Evolutionary conservation across 2,888 invertebrate species (phyloP).

Genomic region (Andrena minutula): DNA sequence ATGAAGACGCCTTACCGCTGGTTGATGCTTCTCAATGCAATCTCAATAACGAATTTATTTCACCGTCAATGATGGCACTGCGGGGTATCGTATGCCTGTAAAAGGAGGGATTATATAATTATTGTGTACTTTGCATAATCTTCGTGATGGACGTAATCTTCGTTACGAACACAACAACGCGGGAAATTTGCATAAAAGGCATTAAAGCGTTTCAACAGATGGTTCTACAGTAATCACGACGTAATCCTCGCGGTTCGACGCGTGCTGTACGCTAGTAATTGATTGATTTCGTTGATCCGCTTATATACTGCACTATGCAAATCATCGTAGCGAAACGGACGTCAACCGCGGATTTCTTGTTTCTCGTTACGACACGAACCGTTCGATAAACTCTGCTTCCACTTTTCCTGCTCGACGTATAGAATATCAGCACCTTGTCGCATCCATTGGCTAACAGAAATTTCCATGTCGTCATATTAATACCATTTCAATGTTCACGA

Average conservation of each 20-base stretch:
- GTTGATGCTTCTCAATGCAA: constrained; percentile 49
- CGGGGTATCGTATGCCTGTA: constrained; percentile 48
- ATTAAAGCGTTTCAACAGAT: constrained; percentile 73
- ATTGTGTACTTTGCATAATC: constrained; percentile 66
- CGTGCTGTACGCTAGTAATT: constrained; percentile 66
- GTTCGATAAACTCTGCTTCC: constrained; percentile 11
- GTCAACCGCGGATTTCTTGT: constrained; percentile 58
- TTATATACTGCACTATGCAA: constrained; percentile 72
- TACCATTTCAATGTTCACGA: no score
- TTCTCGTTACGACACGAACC: constrained; percentile 29
- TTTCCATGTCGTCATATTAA: no score
- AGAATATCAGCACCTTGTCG: not conserved
- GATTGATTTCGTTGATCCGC: constrained; percentile 74
- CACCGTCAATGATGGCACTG: constrained; percentile 36
- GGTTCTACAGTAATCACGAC: constrained; percentile 71
- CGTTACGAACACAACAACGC: constrained; percentile 60
- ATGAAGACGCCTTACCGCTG: constrained; percentile 34
- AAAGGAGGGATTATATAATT: constrained; percentile 65
- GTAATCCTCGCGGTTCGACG: constrained; percentile 70
- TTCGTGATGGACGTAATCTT: constrained; percentile 68
- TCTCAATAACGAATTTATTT: constrained; percentile 64
- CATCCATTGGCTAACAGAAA: no score
- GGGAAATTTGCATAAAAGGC: constrained; percentile 73
- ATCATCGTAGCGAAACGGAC: constrained; percentile 65
- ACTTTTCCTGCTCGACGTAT: not conserved